phyloP scores from a whole-genome alignment of 2,888 invertebrate species.

The Paralinhomoeus sp. region DNA sequence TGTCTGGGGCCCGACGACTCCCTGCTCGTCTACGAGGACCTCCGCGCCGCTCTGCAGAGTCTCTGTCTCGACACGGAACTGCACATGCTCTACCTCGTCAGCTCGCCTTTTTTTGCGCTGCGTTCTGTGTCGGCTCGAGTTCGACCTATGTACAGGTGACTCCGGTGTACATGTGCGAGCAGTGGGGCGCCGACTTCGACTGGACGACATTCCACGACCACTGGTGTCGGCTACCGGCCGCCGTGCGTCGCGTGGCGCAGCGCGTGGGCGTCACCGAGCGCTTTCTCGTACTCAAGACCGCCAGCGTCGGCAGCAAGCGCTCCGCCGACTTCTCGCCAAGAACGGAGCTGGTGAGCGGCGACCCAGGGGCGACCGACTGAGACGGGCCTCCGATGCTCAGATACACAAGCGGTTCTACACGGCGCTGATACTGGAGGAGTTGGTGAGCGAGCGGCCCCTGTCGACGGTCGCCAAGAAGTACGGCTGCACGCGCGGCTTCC shows the following conservation, averaged over 20 bases:
- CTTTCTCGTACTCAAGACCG: slow-evolving; percentile 43
- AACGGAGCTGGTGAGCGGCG: too few relatives aligned
- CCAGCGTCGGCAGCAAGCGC: slow-evolving; percentile 31
- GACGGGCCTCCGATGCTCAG: too few relatives aligned
- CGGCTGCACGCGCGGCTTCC: slow-evolving; percentile 58
- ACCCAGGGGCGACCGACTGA: too few relatives aligned
- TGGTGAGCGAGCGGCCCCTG: slow-evolving; percentile 68
- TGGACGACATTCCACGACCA: slow-evolving; percentile 41
- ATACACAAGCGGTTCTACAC: slow-evolving; percentile 33
- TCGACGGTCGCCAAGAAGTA: slow-evolving; percentile 50
- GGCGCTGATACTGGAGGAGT: slow-evolving; percentile 66
- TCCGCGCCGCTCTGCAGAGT: slow-evolving; percentile 64
- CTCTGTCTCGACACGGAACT: slow-evolving; percentile 80
- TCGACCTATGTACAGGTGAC: slow-evolving; percentile 47
- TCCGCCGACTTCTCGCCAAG: too few relatives aligned
- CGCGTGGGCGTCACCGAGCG: slow-evolving; percentile 59
- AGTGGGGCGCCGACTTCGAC: slow-evolving; percentile 47
- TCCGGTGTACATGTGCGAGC: slow-evolving; percentile 60
- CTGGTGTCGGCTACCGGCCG: slow-evolving; percentile 54
- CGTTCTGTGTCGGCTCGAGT: too few relatives aligned
- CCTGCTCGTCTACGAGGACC: slow-evolving; percentile 58
- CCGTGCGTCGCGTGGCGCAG: slow-evolving; percentile 59
- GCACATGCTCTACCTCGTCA: slow-evolving; percentile 72
- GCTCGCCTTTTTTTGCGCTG: too few relatives aligned
- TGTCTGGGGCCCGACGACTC: slow-evolving; percentile 86